Conservation (phyloP, 1,140 invertebrate genomes). For the Anastrepha ludens region DNA sequence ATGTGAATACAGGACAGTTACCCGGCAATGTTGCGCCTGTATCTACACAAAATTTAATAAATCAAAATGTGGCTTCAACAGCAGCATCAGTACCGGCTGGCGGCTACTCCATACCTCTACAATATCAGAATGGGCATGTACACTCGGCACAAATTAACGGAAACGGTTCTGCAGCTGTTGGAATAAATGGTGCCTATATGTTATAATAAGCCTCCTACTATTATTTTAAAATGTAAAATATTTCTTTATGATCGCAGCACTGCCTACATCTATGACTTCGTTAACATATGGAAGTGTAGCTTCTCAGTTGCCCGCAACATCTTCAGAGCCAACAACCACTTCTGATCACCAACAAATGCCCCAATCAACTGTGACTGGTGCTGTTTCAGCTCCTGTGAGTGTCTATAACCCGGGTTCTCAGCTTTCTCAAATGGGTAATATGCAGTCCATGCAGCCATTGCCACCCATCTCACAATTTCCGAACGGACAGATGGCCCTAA, state of each 20-base stretch:
- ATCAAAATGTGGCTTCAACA: constrained; percentile 8
- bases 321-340: neutral
- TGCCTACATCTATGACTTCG: constrained; percentile 16
- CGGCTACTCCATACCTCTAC: constrained; percentile 54
- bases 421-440: neutral
- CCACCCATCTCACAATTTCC: constrained; percentile 12
- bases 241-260: neutral
- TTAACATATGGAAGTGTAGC: constrained; percentile 13
- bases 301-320: constrained; percentile 18
- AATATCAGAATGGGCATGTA: constrained; percentile 57
- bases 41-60: neutral
- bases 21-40: neutral
- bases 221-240: neutral
- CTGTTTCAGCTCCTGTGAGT: neutral
- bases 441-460: neutral
- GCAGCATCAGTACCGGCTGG: constrained; percentile 9
- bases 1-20: neutral
- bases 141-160: constrained; percentile 43
- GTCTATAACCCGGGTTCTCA: neutral
- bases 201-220: neutral
- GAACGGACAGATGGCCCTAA: neutral
- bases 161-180: neutral
- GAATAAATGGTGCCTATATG: neutral
- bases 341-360: constrained; percentile 13
- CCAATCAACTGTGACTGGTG: neutral